These are phyloP conservation scores for Nematostella vectensis DNA, from an alignment of 92 coral and sea anemone genomes.

Conservation along the genomic window DNA sequence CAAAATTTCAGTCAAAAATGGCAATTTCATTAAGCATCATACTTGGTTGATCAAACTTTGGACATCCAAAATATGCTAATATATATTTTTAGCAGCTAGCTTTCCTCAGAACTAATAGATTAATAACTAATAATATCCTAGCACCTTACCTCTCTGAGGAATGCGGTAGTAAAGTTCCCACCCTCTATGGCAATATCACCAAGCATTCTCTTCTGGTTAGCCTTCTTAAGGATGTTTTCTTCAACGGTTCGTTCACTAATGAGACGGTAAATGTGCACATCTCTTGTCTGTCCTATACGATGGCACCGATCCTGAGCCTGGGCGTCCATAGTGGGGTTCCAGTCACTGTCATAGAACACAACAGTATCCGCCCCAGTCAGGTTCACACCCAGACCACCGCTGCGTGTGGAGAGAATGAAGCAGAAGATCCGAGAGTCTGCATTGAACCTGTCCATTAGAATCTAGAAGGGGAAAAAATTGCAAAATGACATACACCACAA, in stretches of 20 bases:
- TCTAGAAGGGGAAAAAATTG: constrained; percentile 29
- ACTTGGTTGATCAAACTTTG: no score
- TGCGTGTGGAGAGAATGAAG: constrained; percentile 93
- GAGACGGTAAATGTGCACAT: constrained; percentile 92
- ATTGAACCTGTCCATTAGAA: constrained; percentile 95
- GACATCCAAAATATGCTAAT: no score
- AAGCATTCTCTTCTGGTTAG: constrained; percentile 87
- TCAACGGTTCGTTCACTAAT: constrained; percentile 94
- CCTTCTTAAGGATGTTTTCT: constrained; percentile 91
- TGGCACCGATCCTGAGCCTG: constrained; percentile 99
- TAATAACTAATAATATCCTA: no score
- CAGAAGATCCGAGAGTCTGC: constrained; percentile 91
- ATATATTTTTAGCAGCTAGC: no score
- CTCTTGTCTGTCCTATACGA: constrained; percentile 98
- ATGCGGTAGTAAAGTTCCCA: constrained; percentile 95
- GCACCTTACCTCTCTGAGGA: constrained; percentile 74
- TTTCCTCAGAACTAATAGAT: no score
- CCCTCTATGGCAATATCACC: constrained; percentile 98
- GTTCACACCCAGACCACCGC: constrained; percentile 98
- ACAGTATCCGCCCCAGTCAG: constrained; percentile 98
- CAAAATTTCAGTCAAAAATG: no score
- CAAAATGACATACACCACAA: not conserved
- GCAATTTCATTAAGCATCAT: no score
- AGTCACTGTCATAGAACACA: constrained; percentile 93
- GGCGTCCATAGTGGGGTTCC: constrained; percentile 99